Conservation (phyloP, 1,140 invertebrate species). For the Acyrthosiphon pisum region DNA sequence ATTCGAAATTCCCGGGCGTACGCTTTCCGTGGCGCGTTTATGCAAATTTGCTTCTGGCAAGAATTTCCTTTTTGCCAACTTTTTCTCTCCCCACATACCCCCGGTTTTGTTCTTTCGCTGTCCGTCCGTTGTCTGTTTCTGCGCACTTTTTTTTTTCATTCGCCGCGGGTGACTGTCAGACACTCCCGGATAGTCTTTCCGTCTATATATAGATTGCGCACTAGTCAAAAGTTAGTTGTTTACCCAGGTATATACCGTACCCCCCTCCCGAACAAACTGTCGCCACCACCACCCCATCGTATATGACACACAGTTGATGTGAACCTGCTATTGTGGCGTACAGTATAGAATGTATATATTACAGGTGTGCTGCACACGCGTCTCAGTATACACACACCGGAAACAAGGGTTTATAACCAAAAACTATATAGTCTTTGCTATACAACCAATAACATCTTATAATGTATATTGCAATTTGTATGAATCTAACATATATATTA, state of each 20-base stretch:
- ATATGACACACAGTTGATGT: not conserved
- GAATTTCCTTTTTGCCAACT: slow-evolving; percentile 4
- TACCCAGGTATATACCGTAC: not conserved
- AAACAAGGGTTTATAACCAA: slow-evolving; percentile 27
- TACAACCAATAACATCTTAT: not conserved
- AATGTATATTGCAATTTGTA: not conserved
- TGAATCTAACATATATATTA: not conserved
- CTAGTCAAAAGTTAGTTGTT: not conserved
- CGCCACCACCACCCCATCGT: not conserved
- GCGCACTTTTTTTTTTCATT: not conserved
- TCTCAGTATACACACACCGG: not conserved
- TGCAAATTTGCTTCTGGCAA: not conserved
- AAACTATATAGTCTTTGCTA: not conserved
- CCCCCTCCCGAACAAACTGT: not conserved
- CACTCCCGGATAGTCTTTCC: not conserved
- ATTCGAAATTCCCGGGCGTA: not conserved
- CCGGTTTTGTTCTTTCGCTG: not conserved
- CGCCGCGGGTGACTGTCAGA: not conserved
- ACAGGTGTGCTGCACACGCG: not conserved
- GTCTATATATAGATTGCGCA: not conserved
- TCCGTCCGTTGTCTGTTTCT: not conserved
- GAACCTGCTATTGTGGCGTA: not conserved
- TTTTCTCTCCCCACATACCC: not conserved
- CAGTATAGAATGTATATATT: not conserved
- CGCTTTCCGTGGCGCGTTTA: not conserved